phyloP scores from a whole-genome alignment of 2,797 vertebrate genomes.

The Thamnophis elegans region DNA sequence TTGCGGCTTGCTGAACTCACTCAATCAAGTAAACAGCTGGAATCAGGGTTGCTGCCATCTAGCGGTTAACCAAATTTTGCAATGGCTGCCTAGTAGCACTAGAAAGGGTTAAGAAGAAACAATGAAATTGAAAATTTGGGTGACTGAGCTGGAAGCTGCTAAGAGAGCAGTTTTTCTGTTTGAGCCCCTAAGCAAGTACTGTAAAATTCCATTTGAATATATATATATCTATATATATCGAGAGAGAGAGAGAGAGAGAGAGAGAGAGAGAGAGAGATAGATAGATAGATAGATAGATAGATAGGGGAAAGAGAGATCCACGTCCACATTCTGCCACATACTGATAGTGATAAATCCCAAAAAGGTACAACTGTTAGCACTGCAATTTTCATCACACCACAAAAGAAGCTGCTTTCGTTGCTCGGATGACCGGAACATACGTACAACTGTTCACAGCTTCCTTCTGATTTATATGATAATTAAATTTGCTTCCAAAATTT shows the following conservation, averaged over 20 bases:
- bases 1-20: neutral
- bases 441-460: conserved; percentile 24
- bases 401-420: conserved; percentile 70
- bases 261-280: no score
- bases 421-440: conserved; percentile 52
- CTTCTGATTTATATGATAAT: conserved; percentile 48
- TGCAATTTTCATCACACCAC: conserved; percentile 68
- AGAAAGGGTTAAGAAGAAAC: neutral
- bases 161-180: conserved; percentile 68
- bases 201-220: conserved; percentile 77
- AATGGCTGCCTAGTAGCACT: neutral
- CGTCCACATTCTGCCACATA: conserved; percentile 75
- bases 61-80: neutral
- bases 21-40: neutral
- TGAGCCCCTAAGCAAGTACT: conserved; percentile 71
- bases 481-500: conserved; percentile 30
- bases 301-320: conserved; percentile 56
- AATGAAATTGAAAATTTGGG: conserved; percentile 21
- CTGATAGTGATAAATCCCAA: conserved; percentile 77
- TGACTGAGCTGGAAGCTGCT: conserved; percentile 50
- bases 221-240: neutral
- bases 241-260: no score
- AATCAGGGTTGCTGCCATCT: neutral
- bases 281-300: no score
- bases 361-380: conserved; percentile 70